Evolutionary conservation across 2,797 vertebrate species (phyloP), one percentile per base, ranked within the genome.

Genomic region (Cirrhinus mrigala): DNA sequence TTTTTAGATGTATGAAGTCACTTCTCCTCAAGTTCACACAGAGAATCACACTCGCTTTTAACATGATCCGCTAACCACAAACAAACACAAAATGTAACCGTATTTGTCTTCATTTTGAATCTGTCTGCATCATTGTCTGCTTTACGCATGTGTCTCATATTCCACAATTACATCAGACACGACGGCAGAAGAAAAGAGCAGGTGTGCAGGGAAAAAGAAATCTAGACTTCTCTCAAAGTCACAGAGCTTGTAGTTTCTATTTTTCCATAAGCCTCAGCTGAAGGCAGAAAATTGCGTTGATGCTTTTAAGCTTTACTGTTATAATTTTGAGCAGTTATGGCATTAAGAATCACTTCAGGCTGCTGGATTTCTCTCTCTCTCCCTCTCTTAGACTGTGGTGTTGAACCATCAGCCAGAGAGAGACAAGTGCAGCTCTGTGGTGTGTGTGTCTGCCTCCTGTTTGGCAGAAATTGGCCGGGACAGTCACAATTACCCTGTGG

Each of bases 401-500:
- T 92, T 93, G 94, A 94, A 95, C 93, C 94, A 92, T 91, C 93
- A 94, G 94, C 93, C 94, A 95, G 92, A 81, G 89, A 94, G 91
- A 95, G 92, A 95, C 95, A 96, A 96, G 95, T 96, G 95, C 94
- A 91, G 82, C 81, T 83, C 82, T 85, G 87, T 86, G 86, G 69
- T 85, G 87, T 89, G 68, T 86, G 85, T 75, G 82, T 76, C 89
- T 92, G 91, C 91, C 88, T 79, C 82, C 92, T 89, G 75, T 86
- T 93, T 92, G 87, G 90, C 94, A 94, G 92, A 96, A 96, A 96
- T 96, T 96, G 95, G 92, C 94, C 89, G 93, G 95, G 95, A 96
- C 95, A 95, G 94, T 95, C 94, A 94, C 93, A 95, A 96, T 95
- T 95, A 95, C 93, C 93, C 93, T 96, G 95, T 94, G 95, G 95